Conservation (phyloP, 1,140 invertebrate species). For the Bombus vancouverensis region DNA sequence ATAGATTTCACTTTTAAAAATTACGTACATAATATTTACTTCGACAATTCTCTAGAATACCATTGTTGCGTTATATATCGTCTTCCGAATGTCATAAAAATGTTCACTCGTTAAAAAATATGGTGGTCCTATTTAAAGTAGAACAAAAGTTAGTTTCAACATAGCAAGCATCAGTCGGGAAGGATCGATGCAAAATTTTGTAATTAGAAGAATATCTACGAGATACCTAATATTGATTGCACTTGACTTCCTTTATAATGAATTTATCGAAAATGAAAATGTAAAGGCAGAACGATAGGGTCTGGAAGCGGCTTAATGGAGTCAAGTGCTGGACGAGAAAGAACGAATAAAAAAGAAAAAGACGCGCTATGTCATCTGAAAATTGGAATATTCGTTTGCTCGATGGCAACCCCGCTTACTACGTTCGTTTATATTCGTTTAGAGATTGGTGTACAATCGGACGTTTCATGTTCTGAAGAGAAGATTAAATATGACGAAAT, state of each 20-base stretch:
- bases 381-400: slow-evolving; percentile 62
- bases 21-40: too few species aligned
- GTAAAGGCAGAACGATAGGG: slow-evolving; percentile 1
- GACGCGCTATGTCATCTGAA: slow-evolving; percentile 40
- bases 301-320: slow-evolving; percentile 63
- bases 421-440: slow-evolving; percentile 31
- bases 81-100: background rate
- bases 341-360: slow-evolving; percentile 44
- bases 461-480: slow-evolving; percentile 1
- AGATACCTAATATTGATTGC: slow-evolving; percentile 10
- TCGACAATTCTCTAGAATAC: too few species aligned
- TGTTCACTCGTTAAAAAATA: background rate
- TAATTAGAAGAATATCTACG: slow-evolving; percentile 21
- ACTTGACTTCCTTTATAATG: background rate
- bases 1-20: background rate
- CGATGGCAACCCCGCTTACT: slow-evolving; percentile 34
- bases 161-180: background rate
- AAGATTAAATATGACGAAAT: slow-evolving; percentile 42
- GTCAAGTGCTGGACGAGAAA: slow-evolving; percentile 61
- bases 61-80: background rate
- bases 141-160: background rate
- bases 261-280: slow-evolving; percentile 26
- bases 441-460: slow-evolving; percentile 29
- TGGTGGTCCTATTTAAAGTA: too few species aligned
- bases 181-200: background rate